phyloP scores from a whole-genome alignment of 2,113 vertebrate species.

The Ciconia stormi region DNA sequence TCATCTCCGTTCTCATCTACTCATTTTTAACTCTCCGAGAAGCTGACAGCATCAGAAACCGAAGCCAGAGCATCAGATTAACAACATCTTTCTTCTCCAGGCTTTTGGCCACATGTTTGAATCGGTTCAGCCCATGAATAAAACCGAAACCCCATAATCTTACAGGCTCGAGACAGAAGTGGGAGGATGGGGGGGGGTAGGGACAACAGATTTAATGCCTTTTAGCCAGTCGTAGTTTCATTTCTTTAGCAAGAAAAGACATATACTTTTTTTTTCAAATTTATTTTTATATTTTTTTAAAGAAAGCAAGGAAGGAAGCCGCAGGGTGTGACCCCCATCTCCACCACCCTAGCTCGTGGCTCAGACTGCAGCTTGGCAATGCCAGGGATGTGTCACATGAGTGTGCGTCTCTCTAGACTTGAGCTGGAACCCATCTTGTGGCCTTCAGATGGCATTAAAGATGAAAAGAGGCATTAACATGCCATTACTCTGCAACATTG shows the following conservation, averaged over 20 bases:
- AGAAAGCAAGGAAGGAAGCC: neutral
- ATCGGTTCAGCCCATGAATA: neutral
- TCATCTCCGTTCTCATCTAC: neutral
- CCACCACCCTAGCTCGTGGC: neutral
- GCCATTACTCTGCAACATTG: neutral
- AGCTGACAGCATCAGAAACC: neutral
- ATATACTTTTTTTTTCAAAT: neutral
- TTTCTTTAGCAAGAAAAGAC: neutral
- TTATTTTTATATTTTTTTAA: neutral
- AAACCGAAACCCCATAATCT: rapidly evolving
- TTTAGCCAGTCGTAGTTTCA: neutral
- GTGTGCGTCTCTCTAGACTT: rapidly evolving
- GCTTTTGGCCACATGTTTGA: neutral
- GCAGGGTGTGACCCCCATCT: too few relatives aligned
- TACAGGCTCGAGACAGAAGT: neutral
- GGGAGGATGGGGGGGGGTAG: neutral
- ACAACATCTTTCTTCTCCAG: neutral
- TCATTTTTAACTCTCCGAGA: neutral
- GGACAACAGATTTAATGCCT: neutral
- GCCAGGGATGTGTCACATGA: neutral
- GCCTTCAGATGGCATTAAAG: neutral
- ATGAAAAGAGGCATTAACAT: neutral
- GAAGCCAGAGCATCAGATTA: conserved; percentile 17
- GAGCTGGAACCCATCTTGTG: neutral
- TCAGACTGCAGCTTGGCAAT: neutral